These are phyloP conservation scores for Eriosoma lanigerum DNA, from an alignment of 1,140 invertebrate species.

Conservation along the genomic window DNA sequence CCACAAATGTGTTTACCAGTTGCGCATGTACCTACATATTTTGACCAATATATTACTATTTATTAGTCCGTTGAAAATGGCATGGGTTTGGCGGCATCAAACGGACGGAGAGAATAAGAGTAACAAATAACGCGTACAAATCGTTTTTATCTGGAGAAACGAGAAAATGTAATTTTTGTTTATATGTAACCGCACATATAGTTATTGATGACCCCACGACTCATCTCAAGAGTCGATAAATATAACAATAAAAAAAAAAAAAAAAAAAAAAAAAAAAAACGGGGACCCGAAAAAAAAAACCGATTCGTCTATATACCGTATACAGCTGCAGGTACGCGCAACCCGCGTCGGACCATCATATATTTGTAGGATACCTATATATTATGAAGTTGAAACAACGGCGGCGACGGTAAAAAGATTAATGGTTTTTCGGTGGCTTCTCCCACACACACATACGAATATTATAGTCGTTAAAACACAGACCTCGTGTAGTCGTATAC, in stretches of 20 bases:
- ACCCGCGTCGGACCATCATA: not conserved
- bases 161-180: too few relatives aligned
- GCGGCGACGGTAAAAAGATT: constrained; percentile 39
- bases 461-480: constrained; percentile 30
- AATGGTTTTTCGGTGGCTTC: constrained; percentile 43
- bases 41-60: too few relatives aligned
- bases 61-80: too few relatives aligned
- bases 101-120: too few relatives aligned
- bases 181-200: not conserved
- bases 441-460: not conserved
- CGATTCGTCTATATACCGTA: not conserved
- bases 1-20: too few relatives aligned
- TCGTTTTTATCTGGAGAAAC: too few relatives aligned
- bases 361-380: too few relatives aligned
- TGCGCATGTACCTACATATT: too few relatives aligned
- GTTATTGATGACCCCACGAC: constrained; percentile 26
- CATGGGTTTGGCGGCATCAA: too few relatives aligned
- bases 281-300: not conserved
- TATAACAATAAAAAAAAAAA: constrained; percentile 31
- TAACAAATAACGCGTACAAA: too few relatives aligned
- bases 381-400: constrained; percentile 37
- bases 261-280: not conserved
- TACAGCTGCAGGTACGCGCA: constrained; percentile 5
- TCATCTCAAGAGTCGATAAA: not conserved
- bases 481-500: not conserved